Evolutionary conservation across 2,888 invertebrate genomes (phyloP).

Genomic region (Shargacucullia verbasci): DNA sequence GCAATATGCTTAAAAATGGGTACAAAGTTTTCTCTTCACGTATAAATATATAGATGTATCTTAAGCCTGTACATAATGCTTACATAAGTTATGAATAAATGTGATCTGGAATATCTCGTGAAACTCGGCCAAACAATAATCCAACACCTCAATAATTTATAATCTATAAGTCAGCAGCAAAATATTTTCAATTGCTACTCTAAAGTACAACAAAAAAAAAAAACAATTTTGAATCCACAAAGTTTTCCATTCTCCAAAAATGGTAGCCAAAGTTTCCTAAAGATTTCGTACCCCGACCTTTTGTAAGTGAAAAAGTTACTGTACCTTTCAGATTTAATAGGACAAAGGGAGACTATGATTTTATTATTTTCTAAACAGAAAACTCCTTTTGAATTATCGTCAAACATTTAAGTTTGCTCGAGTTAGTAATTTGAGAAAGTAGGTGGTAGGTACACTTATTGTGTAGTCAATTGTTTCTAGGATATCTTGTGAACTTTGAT

Average conservation of each 20-base stretch:
- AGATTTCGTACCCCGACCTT: conserved; percentile 27
- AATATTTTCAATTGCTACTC: conserved; percentile 5
- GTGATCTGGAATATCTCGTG: too few relatives aligned
- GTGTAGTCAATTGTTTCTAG: too few relatives aligned
- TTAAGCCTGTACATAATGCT: too few relatives aligned
- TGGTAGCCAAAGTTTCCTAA: conserved; percentile 19
- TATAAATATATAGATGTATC: too few relatives aligned
- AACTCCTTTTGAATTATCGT: neutral
- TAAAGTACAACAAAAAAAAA: conserved; percentile 3
- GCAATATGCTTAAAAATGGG: too few relatives aligned
- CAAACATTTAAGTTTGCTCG: neutral
- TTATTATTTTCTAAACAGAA: conserved; percentile 7
- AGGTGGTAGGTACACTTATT: too few relatives aligned
- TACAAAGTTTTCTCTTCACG: too few relatives aligned
- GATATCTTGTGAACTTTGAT: too few relatives aligned
- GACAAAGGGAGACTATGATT: conserved; percentile 16
- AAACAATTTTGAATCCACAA: conserved; percentile 17
- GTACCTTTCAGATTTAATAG: conserved; percentile 6
- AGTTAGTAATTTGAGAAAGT: neutral
- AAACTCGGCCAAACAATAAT: too few relatives aligned
- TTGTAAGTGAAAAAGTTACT: conserved; percentile 35
- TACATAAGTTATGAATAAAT: too few relatives aligned
- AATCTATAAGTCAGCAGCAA: neutral
- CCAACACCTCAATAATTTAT: too few relatives aligned
- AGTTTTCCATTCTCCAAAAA: conserved; percentile 22